These are phyloP conservation scores for Cinara cedri DNA, from an alignment of 2,888 invertebrate genomes.

Conservation along the genomic window DNA sequence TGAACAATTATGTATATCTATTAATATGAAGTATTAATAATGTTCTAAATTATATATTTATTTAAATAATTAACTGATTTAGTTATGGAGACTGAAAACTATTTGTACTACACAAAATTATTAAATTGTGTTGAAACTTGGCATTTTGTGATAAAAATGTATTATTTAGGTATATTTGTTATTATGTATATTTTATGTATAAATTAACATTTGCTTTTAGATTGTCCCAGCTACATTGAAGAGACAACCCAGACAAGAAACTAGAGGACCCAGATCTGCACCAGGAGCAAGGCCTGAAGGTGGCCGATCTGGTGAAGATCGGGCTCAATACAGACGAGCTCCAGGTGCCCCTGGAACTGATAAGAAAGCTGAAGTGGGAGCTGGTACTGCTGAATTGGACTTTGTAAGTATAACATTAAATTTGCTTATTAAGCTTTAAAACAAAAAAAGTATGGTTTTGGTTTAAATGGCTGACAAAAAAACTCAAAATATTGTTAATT, in stretches of 20 bases:
- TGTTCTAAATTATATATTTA: too few species aligned
- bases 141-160: too few species aligned
- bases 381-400: constrained; percentile 90
- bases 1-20: too few species aligned
- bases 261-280: constrained; percentile 76
- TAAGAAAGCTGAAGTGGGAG: constrained; percentile 96
- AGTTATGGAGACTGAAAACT: too few species aligned
- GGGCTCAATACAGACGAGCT: constrained; percentile 81
- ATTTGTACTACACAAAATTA: too few species aligned
- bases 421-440: too few species aligned
- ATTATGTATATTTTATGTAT: background rate
- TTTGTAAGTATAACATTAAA: constrained; percentile 69
- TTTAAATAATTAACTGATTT: too few species aligned
- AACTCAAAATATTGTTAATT: constrained; percentile 28
- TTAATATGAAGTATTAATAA: too few species aligned
- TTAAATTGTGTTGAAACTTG: too few species aligned
- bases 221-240: constrained; percentile 98
- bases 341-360: constrained; percentile 76
- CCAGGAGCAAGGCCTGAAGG: constrained; percentile 73
- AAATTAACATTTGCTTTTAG: constrained; percentile 61
- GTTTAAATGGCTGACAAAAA: too few species aligned
- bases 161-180: background rate
- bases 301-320: constrained; percentile 77
- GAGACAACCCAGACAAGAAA: constrained; percentile 84
- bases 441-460: too few species aligned